A percentile compares a stretch with the other conserved stretches of the same genome.
phyloP scores from a whole-genome alignment of 2,797 vertebrate genomes.

The Rhynchotus rufescens region DNA sequence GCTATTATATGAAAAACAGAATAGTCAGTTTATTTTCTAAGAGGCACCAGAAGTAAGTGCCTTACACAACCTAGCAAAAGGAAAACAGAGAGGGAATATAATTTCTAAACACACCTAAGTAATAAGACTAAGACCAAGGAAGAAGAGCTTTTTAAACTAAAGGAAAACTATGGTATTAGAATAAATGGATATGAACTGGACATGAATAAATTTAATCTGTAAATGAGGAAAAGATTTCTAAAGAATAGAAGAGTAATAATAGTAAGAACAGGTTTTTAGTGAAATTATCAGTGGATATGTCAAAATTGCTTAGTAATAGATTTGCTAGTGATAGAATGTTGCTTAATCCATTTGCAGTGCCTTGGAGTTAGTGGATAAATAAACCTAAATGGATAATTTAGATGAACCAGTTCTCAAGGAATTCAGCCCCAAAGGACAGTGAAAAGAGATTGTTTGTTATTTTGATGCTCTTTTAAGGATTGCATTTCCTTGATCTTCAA shows the following conservation, averaged over 20 bases:
- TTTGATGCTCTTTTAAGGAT: neutral
- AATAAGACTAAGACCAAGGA: neutral
- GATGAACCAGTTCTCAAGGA: neutral
- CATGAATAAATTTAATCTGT: neutral
- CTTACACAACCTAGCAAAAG: neutral
- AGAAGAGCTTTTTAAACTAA: neutral
- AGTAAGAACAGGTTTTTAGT: neutral
- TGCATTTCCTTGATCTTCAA: neutral
- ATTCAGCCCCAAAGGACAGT: neutral
- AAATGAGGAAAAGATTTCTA: neutral
- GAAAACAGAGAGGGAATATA: neutral
- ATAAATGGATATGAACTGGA: neutral
- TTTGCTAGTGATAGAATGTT: neutral
- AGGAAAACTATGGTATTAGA: neutral
- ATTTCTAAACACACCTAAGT: neutral
- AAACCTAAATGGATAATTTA: neutral
- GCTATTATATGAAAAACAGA: neutral
- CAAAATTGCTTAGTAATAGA: neutral
- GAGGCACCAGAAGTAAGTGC: neutral
- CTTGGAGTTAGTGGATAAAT: neutral
- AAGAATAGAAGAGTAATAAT: neutral
- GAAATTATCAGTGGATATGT: neutral
- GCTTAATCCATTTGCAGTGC: neutral
- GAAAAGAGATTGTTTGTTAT: neutral
- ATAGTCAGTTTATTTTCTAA: constrained; percentile 1